Conservation (phyloP, 2,113 vertebrate species). For the Oryzias woworae region DNA sequence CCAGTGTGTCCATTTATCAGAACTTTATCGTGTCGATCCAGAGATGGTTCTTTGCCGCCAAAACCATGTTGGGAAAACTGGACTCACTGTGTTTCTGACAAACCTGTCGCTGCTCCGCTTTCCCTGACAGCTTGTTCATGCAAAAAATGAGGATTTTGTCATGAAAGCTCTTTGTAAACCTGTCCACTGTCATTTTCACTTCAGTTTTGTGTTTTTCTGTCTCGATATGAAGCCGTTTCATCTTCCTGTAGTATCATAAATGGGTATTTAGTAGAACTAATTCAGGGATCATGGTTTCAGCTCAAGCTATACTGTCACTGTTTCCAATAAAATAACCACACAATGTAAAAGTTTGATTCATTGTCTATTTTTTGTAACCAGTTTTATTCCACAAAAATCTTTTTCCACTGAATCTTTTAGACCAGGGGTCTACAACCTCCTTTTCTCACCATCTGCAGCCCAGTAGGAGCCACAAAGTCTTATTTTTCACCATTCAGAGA, state of each 20-base stretch:
- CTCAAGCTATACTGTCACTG: conserved; percentile 59
- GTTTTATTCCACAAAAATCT: neutral
- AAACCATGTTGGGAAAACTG: neutral
- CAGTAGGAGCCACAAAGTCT: no score
- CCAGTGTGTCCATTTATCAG: neutral
- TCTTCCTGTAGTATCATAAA: conserved; percentile 59
- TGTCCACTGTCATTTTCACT: conserved; percentile 31
- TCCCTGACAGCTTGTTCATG: neutral
- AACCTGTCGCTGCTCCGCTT: neutral
- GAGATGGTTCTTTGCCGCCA: neutral
- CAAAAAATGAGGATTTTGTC: conserved; percentile 9
- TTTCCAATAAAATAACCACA: conserved; percentile 71
- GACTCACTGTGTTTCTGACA: neutral
- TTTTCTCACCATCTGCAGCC: no score
- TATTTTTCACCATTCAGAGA: no score
- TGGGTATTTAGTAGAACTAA: conserved; percentile 66
- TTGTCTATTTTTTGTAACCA: neutral
- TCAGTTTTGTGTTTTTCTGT: neutral
- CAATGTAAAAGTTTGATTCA: conserved; percentile 6
- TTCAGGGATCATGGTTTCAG: conserved; percentile 67
- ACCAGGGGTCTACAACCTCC: no score
- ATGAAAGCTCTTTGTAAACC: conserved; percentile 16
- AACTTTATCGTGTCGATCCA: neutral
- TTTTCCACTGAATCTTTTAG: no score
- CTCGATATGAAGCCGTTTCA: conserved; percentile 65